Conservation (phyloP, 2,113 vertebrate genomes). For the Coregonus clupeaformis region DNA sequence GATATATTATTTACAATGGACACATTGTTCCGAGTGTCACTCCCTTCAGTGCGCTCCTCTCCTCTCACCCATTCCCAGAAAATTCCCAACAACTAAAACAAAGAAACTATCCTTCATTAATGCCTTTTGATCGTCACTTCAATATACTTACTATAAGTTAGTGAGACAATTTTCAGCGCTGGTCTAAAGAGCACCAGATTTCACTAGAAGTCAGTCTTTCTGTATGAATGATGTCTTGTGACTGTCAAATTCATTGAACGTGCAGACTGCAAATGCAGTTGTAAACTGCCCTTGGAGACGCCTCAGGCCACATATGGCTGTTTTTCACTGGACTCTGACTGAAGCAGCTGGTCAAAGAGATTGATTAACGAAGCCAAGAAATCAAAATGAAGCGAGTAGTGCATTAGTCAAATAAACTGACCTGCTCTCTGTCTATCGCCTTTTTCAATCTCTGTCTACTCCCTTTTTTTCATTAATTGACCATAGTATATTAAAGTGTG, state of each 20-base stretch:
- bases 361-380: constrained; percentile 13
- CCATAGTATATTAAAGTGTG: constrained; percentile 22
- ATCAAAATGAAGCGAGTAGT: neutral
- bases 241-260: constrained; percentile 2
- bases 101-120: neutral
- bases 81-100: neutral
- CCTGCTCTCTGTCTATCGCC: neutral
- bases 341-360: constrained; percentile 10
- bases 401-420: constrained; percentile 11
- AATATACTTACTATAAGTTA: neutral
- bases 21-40: constrained; percentile 2
- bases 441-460: neutral
- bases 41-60: neutral
- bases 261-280: constrained; percentile 6
- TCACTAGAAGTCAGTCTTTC: neutral
- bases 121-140: neutral
- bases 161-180: neutral
- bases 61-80: neutral
- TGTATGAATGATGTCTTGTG: neutral
- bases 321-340: neutral
- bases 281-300: neutral
- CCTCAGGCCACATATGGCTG: constrained; percentile 1
- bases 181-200: neutral
- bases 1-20: constrained; percentile 43
- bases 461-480: neutral